These are phyloP conservation scores for Cladorhizidae sp. DNA, from an alignment of 37 sponge, comb jelly and placozoan species.

Conservation along the genomic window DNA sequence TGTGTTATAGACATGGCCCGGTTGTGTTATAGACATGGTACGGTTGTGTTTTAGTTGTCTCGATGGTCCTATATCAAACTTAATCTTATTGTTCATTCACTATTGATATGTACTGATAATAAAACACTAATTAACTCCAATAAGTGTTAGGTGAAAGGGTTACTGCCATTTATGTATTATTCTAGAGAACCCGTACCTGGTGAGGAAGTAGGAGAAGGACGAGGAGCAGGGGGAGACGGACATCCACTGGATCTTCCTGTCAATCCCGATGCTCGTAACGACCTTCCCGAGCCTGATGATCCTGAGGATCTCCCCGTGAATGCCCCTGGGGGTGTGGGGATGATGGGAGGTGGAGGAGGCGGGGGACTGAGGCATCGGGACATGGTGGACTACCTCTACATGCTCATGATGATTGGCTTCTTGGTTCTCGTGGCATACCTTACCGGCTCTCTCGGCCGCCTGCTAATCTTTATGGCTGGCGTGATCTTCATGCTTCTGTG, in stretches of 20 bases:
- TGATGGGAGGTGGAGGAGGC: conserved; percentile 1
- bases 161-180: too few species aligned
- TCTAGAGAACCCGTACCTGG: background rate
- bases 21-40: too few species aligned
- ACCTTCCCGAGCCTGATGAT: conserved; percentile 18
- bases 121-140: too few species aligned
- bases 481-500: conserved; percentile 70
- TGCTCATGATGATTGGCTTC: conserved; percentile 50
- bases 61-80: too few species aligned
- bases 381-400: conserved; percentile 73
- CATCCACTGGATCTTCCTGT: background rate
- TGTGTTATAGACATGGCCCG: too few species aligned
- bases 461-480: conserved; percentile 61
- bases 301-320: conserved; percentile 16
- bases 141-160: too few species aligned
- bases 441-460: conserved; percentile 60
- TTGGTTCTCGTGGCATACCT: conserved; percentile 69
- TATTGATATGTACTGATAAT: too few species aligned
- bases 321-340: conserved; percentile 33
- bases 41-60: too few species aligned
- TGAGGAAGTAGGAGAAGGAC: background rate
- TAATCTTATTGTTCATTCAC: too few species aligned
- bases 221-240: background rate
- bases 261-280: background rate
- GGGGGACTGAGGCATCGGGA: conserved; percentile 13